Percentiles rank a stretch among this genome's conserved stretches.
These are phyloP conservation scores for Drosophila sp. DNA, from an alignment of 1,140 invertebrate genomes.

Conservation along the genomic window DNA sequence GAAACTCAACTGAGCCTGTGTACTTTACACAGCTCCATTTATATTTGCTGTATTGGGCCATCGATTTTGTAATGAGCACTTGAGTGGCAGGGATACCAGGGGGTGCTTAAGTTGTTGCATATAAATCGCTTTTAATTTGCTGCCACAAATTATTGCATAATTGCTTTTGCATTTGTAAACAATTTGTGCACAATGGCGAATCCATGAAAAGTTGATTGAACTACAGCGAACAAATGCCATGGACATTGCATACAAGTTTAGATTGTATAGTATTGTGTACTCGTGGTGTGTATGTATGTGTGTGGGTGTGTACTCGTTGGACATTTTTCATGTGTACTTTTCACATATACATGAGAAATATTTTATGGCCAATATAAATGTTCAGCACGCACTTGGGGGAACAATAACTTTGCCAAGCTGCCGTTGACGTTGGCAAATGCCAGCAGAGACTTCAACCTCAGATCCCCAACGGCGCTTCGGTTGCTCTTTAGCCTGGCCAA, in stretches of 20 bases:
- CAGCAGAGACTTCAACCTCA: slow-evolving; percentile 40
- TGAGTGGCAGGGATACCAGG: neutral
- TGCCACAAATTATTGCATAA: slow-evolving; percentile 80
- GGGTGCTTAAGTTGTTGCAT: slow-evolving; percentile 42
- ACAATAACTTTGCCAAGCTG: slow-evolving; percentile 57
- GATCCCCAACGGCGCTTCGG: slow-evolving; percentile 17
- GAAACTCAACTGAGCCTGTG: slow-evolving; percentile 10
- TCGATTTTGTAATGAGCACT: slow-evolving; percentile 55
- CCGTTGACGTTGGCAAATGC: slow-evolving; percentile 74
- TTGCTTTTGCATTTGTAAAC: slow-evolving; percentile 79
- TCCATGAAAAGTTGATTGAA: slow-evolving; percentile 76
- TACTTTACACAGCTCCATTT: slow-evolving; percentile 53
- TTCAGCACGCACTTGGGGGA: slow-evolving; percentile 69
- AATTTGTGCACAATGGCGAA: slow-evolving; percentile 72
- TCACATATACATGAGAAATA: slow-evolving; percentile 51
- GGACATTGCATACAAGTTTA: slow-evolving; percentile 6
- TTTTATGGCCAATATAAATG: slow-evolving; percentile 81
- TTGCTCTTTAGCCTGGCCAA: slow-evolving; percentile 8
- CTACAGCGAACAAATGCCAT: slow-evolving; percentile 29
- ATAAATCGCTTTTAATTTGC: slow-evolving; percentile 79
- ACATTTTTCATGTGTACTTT: slow-evolving; percentile 63
- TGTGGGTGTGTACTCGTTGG: neutral
- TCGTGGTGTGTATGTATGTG: neutral
- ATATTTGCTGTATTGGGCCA: slow-evolving; percentile 69
- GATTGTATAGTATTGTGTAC: slow-evolving; percentile 17